Evolutionary conservation across 2,888 invertebrate species (phyloP).

Genomic region (Euplexia lucipara): DNA sequence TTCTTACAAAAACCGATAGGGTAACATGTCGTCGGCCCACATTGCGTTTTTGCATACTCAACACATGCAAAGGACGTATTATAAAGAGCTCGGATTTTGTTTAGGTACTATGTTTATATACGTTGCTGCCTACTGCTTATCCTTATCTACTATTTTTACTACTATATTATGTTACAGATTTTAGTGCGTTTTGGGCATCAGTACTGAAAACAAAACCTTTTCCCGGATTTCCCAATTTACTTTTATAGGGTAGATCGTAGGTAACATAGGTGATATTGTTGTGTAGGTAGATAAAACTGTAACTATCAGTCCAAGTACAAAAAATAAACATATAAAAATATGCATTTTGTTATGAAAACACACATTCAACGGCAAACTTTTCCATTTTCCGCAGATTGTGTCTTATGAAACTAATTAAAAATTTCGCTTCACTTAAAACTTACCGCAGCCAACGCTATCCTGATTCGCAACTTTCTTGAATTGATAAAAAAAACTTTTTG

Average conservation of each 20-base stretch:
- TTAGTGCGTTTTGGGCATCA: constrained; percentile 40
- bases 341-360: constrained; percentile 38
- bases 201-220: constrained; percentile 41
- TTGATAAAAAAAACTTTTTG: constrained; percentile 68
- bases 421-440: constrained; percentile 61
- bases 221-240: constrained; percentile 45
- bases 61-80: constrained; percentile 32
- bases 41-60: constrained; percentile 49
- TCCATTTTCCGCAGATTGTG: constrained; percentile 50
- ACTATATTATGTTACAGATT: constrained; percentile 46
- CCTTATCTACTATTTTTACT: constrained; percentile 50
- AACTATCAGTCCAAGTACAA: neutral
- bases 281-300: constrained; percentile 16
- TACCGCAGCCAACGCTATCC: constrained; percentile 39
- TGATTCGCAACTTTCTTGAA: constrained; percentile 62
- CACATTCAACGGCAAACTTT: constrained; percentile 42
- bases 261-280: constrained; percentile 33
- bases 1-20: constrained; percentile 63
- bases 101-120: constrained; percentile 34
- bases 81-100: constrained; percentile 33
- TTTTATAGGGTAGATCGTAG: constrained; percentile 37
- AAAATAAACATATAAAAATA: constrained; percentile 13
- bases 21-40: constrained; percentile 20
- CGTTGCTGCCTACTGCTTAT: constrained; percentile 34
- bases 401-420: constrained; percentile 63